Base-by-base conservation (phyloP, 2,888 invertebrate species). In the Nomada flava region DNA sequence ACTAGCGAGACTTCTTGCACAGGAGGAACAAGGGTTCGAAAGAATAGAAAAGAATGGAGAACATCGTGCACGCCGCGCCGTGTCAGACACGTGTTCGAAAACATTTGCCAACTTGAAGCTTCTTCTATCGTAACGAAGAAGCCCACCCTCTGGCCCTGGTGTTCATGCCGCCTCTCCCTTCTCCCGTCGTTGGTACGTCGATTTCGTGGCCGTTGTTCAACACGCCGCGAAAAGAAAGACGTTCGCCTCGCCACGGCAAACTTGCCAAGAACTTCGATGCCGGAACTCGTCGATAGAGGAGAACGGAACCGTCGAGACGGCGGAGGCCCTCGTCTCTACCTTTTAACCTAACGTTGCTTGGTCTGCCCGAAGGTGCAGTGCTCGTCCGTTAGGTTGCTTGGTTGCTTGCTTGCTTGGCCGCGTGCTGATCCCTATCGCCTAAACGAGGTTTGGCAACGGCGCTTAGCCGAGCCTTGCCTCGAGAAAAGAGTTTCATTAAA, bases 401-500 rank as follows among this genome's bases (percentile, higher is more conserved):
- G 79, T 78, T 74, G 82, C 80, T 76, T 79, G 83, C 81, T 84
- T 84, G 79, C 87, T 86, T 79, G 87, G 83, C 88, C 78, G 90
- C 88, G 88, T 90, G 91, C 91, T 92, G 93, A 93, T 93, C 91
- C 92, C 90, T 93, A 93, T 93, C 93, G 90, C 88, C 89, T 90
- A 93, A 93, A 93, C 93, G 93, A 93, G 92, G 91, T 93, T 92
- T 92, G 91, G 92, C 93, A 92, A 93, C 90, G 90, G 90, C 90
- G 91, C 92, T 92, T 91, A 91, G 88, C 90, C 86, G 84, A 82
- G 83, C 85, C 86, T 83, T 76, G 79, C 83, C 86, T 82, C 87
- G 90, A 90, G 91, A 92, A 92, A 92, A 92, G 92, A 92, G 93
- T 93, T 92, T 92, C 92, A 92, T 92, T 92, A 92, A 91, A 92